Evolutionary conservation across 64 coral and sea anemone species (phyloP).

Genomic region (Pocillopora verrucosa): DNA sequence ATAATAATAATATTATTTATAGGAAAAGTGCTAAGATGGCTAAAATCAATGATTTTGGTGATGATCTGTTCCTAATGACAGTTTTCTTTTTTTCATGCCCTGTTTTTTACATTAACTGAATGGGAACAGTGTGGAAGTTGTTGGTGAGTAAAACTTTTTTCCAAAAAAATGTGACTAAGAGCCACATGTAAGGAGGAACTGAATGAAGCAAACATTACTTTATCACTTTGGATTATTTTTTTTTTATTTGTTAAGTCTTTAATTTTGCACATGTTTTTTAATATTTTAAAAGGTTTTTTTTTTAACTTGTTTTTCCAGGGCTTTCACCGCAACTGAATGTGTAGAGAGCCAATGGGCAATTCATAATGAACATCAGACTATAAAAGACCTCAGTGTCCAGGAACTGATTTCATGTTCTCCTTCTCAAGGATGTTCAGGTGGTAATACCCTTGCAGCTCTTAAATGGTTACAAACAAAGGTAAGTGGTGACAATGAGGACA

Average conservation of each 20-base stretch:
- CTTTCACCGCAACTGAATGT: conserved; percentile 58
- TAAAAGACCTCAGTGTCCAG: conserved; percentile 62
- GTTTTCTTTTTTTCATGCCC: conserved; percentile 2
- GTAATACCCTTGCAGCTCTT: conserved; percentile 36
- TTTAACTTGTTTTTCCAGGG: conserved; percentile 10
- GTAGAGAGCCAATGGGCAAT: conserved; percentile 65
- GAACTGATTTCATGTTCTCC: conserved; percentile 54
- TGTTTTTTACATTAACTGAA: neutral
- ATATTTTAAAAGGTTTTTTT: neutral
- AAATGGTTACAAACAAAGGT: conserved; percentile 6
- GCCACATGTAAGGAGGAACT: neutral
- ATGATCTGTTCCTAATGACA: neutral
- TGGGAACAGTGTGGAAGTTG: conserved; percentile 63
- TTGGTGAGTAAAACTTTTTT: conserved; percentile 43
- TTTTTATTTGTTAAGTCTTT: neutral
- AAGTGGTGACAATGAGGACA: neutral
- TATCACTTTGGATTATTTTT: no score
- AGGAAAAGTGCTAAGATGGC: no score
- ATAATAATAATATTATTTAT: neutral
- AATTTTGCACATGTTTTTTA: neutral
- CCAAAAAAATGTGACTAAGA: neutral
- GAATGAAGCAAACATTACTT: neutral
- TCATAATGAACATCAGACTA: neutral
- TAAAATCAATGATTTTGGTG: no score
- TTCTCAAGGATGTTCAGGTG: conserved; percentile 32